phyloP scores from a whole-genome alignment of 1,140 invertebrate species.

The Microplitis demolitor region DNA sequence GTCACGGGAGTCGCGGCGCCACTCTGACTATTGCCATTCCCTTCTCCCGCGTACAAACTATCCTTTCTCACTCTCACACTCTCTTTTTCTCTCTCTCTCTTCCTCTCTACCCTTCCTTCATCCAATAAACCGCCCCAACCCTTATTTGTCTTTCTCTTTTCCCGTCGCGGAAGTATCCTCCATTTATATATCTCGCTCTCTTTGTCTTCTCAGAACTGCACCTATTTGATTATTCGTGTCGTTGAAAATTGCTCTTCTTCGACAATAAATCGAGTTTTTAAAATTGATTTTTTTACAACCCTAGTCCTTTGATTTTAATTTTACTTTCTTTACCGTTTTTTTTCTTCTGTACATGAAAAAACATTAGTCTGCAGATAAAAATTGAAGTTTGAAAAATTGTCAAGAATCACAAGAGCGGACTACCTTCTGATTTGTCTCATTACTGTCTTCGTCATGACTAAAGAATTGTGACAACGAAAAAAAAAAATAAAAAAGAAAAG shows the following conservation, averaged over 20 bases:
- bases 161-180: slow-evolving; percentile 23
- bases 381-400: slow-evolving; percentile 20
- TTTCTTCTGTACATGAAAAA: not conserved
- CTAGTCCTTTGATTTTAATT: too few relatives aligned
- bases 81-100: slow-evolving; percentile 23
- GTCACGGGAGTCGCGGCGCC: slow-evolving; percentile 62
- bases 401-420: slow-evolving; percentile 14
- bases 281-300: not conserved
- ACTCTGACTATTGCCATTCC: slow-evolving; percentile 57
- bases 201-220: slow-evolving; percentile 9
- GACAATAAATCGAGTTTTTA: too few relatives aligned
- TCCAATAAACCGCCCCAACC: slow-evolving; percentile 29
- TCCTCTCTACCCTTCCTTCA: slow-evolving; percentile 24
- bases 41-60: slow-evolving; percentile 26
- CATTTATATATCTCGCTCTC: slow-evolving; percentile 22
- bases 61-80: not conserved
- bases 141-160: slow-evolving; percentile 29
- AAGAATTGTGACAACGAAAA: not conserved
- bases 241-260: too few relatives aligned
- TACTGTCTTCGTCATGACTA: slow-evolving; percentile 13
- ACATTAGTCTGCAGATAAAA: too few relatives aligned
- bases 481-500: not conserved
- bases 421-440: slow-evolving; percentile 25
- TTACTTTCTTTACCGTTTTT: not conserved
- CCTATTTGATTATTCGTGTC: not conserved